These are phyloP conservation scores for Tenebrio molitor DNA, from an alignment of 1,140 invertebrate genomes.

Conservation along the genomic window DNA sequence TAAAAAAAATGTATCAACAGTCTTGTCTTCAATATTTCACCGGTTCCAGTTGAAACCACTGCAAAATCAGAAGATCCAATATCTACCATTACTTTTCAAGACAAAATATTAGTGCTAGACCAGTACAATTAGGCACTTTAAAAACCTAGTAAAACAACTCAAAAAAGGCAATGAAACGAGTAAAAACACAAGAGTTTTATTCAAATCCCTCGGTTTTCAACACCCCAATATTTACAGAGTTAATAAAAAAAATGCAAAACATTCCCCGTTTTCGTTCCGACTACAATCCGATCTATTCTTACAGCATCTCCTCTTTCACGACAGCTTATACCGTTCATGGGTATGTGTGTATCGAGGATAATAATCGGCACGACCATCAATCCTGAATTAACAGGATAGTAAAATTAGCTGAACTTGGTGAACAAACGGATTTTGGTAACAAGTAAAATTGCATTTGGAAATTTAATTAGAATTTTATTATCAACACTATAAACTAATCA, in stretches of 20 bases:
- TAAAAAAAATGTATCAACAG: conserved; percentile 13
- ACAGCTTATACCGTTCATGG: conserved; percentile 15
- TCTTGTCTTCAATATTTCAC: conserved; percentile 5
- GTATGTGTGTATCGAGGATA: conserved; percentile 12
- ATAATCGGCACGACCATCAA: conserved; percentile 10
- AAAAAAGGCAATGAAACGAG: conserved; percentile 10
- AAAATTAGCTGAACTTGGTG: conserved; percentile 15
- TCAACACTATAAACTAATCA: conserved; percentile 22
- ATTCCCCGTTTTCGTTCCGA: conserved; percentile 14
- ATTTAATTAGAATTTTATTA: conserved; percentile 29
- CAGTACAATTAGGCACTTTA: conserved; percentile 11
- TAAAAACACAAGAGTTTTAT: background rate
- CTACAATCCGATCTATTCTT: conserved; percentile 13
- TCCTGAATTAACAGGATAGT: conserved; percentile 13
- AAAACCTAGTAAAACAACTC: conserved; percentile 16
- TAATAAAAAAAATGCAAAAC: conserved; percentile 22
- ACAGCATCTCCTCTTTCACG: conserved; percentile 12
- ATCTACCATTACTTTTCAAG: conserved; percentile 16
- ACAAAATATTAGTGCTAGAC: conserved; percentile 15
- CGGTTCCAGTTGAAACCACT: conserved; percentile 3
- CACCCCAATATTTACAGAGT: conserved; percentile 15
- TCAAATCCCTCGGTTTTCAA: conserved; percentile 16
- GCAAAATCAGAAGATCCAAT: conserved; percentile 8
- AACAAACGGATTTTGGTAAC: conserved; percentile 27
- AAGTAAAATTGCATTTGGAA: conserved; percentile 25